Evolutionary conservation across 1,140 invertebrate species (phyloP).

Genomic region (Contarinia nasturtii): DNA sequence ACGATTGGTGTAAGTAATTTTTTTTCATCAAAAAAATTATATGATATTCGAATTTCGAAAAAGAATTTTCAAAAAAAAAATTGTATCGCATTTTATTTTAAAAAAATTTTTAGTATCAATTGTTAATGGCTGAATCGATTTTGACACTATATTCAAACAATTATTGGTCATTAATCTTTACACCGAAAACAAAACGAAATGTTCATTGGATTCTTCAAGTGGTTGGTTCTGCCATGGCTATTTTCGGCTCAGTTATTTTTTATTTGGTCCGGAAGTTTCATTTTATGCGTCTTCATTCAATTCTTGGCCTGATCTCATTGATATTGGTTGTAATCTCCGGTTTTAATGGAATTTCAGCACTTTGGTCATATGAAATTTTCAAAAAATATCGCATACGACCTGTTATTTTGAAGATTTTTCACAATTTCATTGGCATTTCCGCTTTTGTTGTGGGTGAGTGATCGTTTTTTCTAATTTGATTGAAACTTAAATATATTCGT

Average conservation of each 20-base stretch:
- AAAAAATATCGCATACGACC: background rate
- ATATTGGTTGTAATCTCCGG: background rate
- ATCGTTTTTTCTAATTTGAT: too few species aligned
- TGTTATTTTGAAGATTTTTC: background rate
- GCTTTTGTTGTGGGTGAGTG: too few species aligned
- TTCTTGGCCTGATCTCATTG: background rate
- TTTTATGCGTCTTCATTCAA: background rate
- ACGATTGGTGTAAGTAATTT: too few species aligned
- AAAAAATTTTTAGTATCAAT: constrained; percentile 1
- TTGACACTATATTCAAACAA: constrained; percentile 1
- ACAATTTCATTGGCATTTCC: too few species aligned
- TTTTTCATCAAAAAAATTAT: too few species aligned
- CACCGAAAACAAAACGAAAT: background rate
- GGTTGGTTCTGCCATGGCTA: background rate
- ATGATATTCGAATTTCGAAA: too few species aligned
- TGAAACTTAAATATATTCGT: too few species aligned
- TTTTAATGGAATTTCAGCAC: background rate
- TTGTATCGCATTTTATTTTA: too few species aligned
- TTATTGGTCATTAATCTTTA: background rate
- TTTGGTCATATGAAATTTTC: background rate
- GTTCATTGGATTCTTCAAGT: constrained; percentile 2
- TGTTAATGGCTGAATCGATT: constrained; percentile 3
- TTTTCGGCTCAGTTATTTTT: background rate
- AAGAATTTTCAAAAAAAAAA: too few species aligned
- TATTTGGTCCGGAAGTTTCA: background rate